Percentiles rank a stretch among this genome's conserved stretches.
Evolutionary conservation across 2,113 vertebrate genomes (phyloP).

Genomic region (Puma concolor): DNA sequence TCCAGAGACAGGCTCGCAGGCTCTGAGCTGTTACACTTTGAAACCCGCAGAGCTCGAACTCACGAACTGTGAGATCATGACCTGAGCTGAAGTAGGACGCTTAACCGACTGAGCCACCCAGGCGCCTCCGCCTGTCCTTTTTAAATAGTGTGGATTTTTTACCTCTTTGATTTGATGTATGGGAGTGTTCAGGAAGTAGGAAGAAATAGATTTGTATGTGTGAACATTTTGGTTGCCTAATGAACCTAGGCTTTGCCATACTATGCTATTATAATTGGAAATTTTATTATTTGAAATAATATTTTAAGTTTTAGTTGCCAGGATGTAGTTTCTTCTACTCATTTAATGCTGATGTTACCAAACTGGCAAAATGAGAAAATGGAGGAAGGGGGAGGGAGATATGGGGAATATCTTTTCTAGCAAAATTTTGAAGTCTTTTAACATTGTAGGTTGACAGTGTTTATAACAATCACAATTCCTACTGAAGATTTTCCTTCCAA

Average conservation of each 20-base stretch:
- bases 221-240: neutral
- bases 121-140: neutral
- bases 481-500: neutral
- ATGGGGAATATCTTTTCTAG: neutral
- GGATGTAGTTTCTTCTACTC: neutral
- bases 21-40: no score
- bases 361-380: constrained; percentile 15
- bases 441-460: neutral
- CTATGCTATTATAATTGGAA: neutral
- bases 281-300: constrained; percentile 25
- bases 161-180: neutral
- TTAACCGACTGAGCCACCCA: no score
- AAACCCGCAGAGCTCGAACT: no score
- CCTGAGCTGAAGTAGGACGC: no score
- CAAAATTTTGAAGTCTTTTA: neutral
- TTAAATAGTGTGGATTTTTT: neutral
- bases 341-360: neutral
- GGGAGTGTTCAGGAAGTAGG: neutral
- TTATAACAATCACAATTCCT: neutral
- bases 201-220: neutral
- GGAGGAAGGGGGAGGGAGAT: neutral
- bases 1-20: no score
- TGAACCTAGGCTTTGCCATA: constrained; percentile 18
- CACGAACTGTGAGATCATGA: no score
- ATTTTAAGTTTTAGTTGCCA: neutral